Evolutionary conservation across 1,140 invertebrate genomes (phyloP).

Genomic region (Drosophila ercepeae): DNA sequence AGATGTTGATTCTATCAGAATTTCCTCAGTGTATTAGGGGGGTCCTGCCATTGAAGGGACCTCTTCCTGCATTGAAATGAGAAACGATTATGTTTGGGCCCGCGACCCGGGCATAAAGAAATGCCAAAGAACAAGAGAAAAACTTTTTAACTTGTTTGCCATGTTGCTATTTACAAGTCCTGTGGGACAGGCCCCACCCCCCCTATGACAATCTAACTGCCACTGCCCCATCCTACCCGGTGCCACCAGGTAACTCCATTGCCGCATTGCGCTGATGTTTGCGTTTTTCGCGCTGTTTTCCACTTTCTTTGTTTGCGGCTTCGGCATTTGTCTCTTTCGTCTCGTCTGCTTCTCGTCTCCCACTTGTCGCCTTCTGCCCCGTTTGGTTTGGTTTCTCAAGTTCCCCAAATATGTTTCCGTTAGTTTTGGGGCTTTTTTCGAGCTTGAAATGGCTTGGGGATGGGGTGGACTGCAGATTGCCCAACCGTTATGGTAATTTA

Average conservation of each 20-base stretch:
- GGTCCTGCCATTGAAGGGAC: constrained; percentile 1
- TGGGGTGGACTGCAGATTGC: neutral
- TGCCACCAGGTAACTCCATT: constrained; percentile 59
- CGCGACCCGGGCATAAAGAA: constrained; percentile 67
- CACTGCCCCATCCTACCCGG: neutral
- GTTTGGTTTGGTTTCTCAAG: constrained; percentile 53
- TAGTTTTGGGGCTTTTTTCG: constrained; percentile 52
- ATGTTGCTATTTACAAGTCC: constrained; percentile 83
- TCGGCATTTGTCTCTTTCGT: constrained; percentile 55
- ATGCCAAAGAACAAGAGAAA: constrained; percentile 67
- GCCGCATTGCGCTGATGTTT: constrained; percentile 79
- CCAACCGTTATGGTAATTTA: constrained; percentile 73
- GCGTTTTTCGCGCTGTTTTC: constrained; percentile 62
- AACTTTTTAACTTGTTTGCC: constrained; percentile 83
- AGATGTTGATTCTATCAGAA: neutral
- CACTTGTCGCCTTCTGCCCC: constrained; percentile 57
- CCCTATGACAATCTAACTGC: neutral
- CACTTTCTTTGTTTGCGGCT: constrained; percentile 43
- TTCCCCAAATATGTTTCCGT: constrained; percentile 67
- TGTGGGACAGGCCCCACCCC: constrained; percentile 53
- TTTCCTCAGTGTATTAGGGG: constrained; percentile 7
- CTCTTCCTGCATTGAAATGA: constrained; percentile 69
- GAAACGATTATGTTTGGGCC: constrained; percentile 81
- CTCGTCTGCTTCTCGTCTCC: constrained; percentile 36
- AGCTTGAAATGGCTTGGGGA: neutral